Base-by-base conservation (phyloP, 2,888 invertebrate genomes). In the Nemurella pictetii region DNA sequence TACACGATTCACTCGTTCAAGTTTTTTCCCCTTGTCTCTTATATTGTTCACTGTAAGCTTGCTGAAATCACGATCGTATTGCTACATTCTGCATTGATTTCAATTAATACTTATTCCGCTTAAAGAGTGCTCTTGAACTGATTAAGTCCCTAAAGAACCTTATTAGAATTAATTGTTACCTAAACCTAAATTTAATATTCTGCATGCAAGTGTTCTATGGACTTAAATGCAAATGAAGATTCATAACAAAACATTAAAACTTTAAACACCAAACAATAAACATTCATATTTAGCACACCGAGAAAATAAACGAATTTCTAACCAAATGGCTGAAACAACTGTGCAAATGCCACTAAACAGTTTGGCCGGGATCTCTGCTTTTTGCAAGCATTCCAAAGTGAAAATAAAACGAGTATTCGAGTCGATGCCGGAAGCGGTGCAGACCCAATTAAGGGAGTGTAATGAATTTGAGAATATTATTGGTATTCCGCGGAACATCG, bases 21-120 rank as follows among this genome's bases (percentile, higher is more conserved):
- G 27, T 72, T 84, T 72, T 85, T 82, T 83, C 78, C 78, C 75
- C 73, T 84, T 85, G 28, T 36, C 85, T 80, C 20, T 84, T 73
- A 36, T 83, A 3, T 30, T 36, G 55, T 35, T 25, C 55, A 83
- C 55, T 32, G 32, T 32, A 78, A 25, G 7, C 15, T 55, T 55
- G 55, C 20, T 55, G 55, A 2, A 55, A 55, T 55, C 20, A 15
- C 20, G 1, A 55, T 55, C 55, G 3, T 20, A 55, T 55, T 15
- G 55, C 55, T 55, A 12, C 55, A 55, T 55, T 55, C 20, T 12
- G n/a, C 20, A 55, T 20, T 55, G 55, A 12, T 7, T 7, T 55
- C 32, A 32, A 32, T 32, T n/a, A n/a, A 32, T 20, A 7, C 55
- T 2, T 20, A 55, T 55, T 20, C 55, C 20, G 55, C 9, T 20